Percentiles rank a stretch among this genome's conserved stretches.
These are phyloP conservation scores for Melikaiella ostensackeni DNA, from an alignment of 2,888 invertebrate genomes.

Conservation along the genomic window DNA sequence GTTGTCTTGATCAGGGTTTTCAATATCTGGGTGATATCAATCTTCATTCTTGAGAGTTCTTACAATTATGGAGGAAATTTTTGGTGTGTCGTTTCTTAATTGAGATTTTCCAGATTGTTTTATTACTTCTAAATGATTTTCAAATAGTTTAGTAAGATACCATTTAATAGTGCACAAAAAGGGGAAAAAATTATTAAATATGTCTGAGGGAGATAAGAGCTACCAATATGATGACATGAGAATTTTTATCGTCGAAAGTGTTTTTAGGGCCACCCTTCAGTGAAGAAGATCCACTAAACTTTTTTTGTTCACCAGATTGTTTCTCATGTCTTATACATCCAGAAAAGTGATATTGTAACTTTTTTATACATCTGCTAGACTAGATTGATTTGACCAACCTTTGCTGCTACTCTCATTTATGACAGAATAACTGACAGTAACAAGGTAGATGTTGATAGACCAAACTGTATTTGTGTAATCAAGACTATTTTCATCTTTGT, in stretches of 20 bases:
- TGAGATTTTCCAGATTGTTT: not conserved
- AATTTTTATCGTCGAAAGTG: not conserved
- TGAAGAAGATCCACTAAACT: not conserved
- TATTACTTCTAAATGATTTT: too few relatives aligned
- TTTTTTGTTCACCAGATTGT: not conserved
- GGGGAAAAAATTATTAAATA: not conserved
- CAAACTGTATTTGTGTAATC: not conserved
- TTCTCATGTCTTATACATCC: not conserved
- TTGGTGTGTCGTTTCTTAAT: not conserved
- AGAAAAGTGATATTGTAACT: constrained; percentile 1
- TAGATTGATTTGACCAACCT: constrained; percentile 1
- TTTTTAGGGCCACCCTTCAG: not conserved
- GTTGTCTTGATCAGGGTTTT: not conserved
- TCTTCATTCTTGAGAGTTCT: not conserved
- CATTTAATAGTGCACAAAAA: too few relatives aligned
- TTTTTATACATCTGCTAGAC: not conserved
- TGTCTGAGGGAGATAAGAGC: not conserved
- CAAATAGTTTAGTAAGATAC: too few relatives aligned
- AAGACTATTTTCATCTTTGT: not conserved
- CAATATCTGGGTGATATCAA: not conserved
- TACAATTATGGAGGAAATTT: not conserved
- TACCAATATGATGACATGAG: not conserved
- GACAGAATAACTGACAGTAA: constrained; percentile 8
- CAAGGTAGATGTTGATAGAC: not conserved
- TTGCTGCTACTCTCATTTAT: constrained; percentile 8